phyloP scores from a whole-genome alignment of 1,140 invertebrate genomes.

The Drosophila nigrodunni region DNA sequence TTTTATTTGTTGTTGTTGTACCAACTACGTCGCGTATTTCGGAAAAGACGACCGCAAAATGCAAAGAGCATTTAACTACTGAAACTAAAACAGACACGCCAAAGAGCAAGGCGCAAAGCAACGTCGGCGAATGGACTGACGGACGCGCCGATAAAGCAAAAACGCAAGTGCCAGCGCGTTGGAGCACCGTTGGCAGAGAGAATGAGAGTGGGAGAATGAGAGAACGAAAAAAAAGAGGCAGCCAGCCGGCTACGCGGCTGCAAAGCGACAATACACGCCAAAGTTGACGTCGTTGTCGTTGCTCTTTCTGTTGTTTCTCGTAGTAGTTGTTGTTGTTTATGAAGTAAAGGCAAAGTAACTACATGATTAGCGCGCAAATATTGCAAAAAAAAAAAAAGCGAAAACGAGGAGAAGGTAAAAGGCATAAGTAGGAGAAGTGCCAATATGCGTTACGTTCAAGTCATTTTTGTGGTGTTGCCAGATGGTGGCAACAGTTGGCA shows the following conservation, averaged over 20 bases:
- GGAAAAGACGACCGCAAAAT: slow-evolving; percentile 76
- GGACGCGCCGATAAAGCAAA: slow-evolving; percentile 34
- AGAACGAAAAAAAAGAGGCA: not conserved
- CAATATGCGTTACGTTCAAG: slow-evolving; percentile 22
- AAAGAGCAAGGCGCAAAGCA: slow-evolving; percentile 48
- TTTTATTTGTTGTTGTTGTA: slow-evolving; percentile 47
- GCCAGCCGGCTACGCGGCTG: slow-evolving; percentile 41
- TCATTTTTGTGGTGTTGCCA: slow-evolving; percentile 28
- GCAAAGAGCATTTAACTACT: slow-evolving; percentile 77
- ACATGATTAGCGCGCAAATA: slow-evolving; percentile 52
- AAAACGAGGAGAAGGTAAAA: slow-evolving; percentile 20
- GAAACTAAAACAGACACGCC: slow-evolving; percentile 56
- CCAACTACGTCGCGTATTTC: slow-evolving; percentile 73
- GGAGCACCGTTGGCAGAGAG: slow-evolving; percentile 36
- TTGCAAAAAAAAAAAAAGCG: slow-evolving; percentile 24
- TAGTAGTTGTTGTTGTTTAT: slow-evolving; percentile 24
- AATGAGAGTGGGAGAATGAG: slow-evolving; percentile 2
- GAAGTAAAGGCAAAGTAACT: slow-evolving; percentile 16
- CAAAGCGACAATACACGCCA: slow-evolving; percentile 42
- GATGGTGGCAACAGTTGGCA: slow-evolving; percentile 28
- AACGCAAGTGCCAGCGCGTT: slow-evolving; percentile 38
- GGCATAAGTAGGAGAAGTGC: slow-evolving; percentile 35
- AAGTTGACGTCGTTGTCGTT: slow-evolving; percentile 15
- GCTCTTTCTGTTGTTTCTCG: not conserved
- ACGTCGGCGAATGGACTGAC: slow-evolving; percentile 31